These are phyloP conservation scores for Phocides pigmalion DNA, from an alignment of 1,140 invertebrate genomes.

Conservation along the genomic window DNA sequence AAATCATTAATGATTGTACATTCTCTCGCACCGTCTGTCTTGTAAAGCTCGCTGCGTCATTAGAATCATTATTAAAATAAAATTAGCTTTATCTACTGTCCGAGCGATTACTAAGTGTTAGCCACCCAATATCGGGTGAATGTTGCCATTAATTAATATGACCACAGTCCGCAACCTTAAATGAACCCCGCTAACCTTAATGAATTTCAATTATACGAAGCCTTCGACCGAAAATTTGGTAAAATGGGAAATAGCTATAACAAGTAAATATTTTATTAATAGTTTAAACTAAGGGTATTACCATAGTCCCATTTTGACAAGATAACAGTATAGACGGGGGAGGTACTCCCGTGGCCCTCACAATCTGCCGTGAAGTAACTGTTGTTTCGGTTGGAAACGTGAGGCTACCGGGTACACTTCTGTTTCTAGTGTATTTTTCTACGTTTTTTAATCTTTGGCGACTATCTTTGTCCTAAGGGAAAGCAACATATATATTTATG, in stretches of 20 bases:
- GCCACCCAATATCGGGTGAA: constrained; percentile 22
- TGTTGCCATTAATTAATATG: constrained; percentile 28
- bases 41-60: constrained; percentile 7
- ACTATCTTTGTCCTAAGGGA: too few relatives aligned
- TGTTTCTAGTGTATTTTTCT: too few relatives aligned
- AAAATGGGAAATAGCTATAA: neutral
- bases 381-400: too few relatives aligned
- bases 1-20: neutral
- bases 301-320: too few relatives aligned
- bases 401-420: too few relatives aligned
- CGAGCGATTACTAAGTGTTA: constrained; percentile 26
- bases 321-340: too few relatives aligned
- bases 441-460: too few relatives aligned
- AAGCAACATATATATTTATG: too few relatives aligned
- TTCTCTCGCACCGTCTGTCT: neutral
- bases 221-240: neutral
- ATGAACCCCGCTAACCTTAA: constrained; percentile 13
- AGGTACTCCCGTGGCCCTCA: too few relatives aligned
- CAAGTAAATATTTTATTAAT: neutral
- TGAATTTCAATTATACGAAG: constrained; percentile 7
- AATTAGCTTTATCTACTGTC: constrained; percentile 21
- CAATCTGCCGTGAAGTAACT: too few relatives aligned
- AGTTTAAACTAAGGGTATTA: neutral
- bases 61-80: constrained; percentile 24
- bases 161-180: constrained; percentile 20